phyloP scores from a whole-genome alignment of 2,888 invertebrate genomes.

The Hetaerina titia region DNA sequence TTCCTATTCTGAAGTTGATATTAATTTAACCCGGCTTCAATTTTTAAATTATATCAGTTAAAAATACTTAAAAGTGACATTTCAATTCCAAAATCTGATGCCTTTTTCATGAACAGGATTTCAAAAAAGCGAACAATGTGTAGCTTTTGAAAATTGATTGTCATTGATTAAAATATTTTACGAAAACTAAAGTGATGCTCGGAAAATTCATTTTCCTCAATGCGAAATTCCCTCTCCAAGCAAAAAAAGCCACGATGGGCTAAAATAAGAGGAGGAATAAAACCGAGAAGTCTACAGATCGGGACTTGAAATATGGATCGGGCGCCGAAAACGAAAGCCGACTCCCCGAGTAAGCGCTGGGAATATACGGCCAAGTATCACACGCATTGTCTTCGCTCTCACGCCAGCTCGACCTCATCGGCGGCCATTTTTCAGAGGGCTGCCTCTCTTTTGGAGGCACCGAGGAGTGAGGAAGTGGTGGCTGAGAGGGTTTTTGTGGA shows the following conservation, averaged over 20 bases:
- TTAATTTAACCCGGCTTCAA: no score
- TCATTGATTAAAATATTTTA: no score
- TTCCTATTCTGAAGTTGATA: no score
- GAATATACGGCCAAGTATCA: conserved; percentile 6
- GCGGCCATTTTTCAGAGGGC: neutral
- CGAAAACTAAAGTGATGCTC: neutral
- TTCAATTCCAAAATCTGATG: no score
- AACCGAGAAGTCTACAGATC: neutral
- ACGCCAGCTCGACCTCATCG: neutral
- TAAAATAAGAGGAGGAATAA: neutral
- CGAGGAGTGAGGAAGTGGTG: neutral
- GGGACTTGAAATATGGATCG: neutral
- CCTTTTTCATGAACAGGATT: no score
- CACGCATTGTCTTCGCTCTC: neutral
- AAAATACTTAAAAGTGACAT: no score
- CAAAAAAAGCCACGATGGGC: neutral
- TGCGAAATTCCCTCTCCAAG: neutral
- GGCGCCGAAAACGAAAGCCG: neutral
- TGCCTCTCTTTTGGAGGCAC: neutral
- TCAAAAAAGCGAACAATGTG: no score
- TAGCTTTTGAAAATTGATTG: no score
- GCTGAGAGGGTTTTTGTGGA: neutral
- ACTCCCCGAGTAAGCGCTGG: neutral
- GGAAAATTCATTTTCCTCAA: neutral
- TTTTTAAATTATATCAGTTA: no score